Evolutionary conservation across 2,113 vertebrate species (phyloP), one percentile per base, ranked within the genome.

Genomic region (Corythornis madagascariensis): DNA sequence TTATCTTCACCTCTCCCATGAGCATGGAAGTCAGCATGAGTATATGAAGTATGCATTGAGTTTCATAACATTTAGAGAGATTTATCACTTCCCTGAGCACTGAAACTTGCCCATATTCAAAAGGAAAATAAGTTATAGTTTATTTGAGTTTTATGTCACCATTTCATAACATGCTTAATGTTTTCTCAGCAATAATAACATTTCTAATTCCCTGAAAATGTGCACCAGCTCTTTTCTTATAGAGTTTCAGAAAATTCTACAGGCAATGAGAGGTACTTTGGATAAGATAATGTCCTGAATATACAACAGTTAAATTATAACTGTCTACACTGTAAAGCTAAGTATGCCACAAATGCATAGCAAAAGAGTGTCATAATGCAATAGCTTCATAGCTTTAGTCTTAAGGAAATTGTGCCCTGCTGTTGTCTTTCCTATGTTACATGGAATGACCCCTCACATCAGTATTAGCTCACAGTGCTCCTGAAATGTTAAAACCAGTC

Each of bases 161-260:
- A 31, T 96, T 96, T 96, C 86, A 52, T 66, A 88, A 65, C 55
- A 52, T 1, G 5, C 22, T 91, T 71, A 88, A 24, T 61, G 81
- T 93, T 89, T 76, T 83, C 59, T 82, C 81, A 80, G 42, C 85
- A 79, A 66, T 93, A 93, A 93, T 85, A 86, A 82, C n/a, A 26
- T 73, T 91, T 86, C 81, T 94, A 92, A 93, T 89, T 83, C 87
- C 38, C 90, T 78, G 47, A 79, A 93, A 87, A 74, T 72, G 52
- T 83, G 47, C 83, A 74, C 50, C 35, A 94, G 63, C 57, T 93
- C 71, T 93, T 96, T 85, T 91, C 60, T 61, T 38, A 20, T 42
- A 72, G 78, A 86, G 86, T 60, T 93, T 92, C 78, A 91, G 71
- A 82, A 95, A 91, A 95, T 90, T 92, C 63, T 64, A 42, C 76